Conservation (phyloP, 2,113 vertebrate genomes). For the Ceyx cyanopectus region DNA sequence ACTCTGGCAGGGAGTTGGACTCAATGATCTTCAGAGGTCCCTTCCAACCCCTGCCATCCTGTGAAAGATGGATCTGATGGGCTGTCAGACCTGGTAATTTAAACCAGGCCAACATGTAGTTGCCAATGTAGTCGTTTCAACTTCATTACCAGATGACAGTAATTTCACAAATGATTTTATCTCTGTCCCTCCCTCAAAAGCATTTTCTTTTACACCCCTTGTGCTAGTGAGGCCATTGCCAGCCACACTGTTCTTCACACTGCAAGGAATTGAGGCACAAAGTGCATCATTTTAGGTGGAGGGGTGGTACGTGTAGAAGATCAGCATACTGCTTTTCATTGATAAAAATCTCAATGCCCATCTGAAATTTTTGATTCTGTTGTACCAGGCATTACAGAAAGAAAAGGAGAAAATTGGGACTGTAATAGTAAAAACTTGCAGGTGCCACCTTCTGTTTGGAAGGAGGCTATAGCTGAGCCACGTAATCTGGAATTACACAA, state of each 20-base stretch:
- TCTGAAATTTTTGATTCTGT: not conserved
- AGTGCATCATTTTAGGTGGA: accelerated
- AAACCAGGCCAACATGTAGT: not conserved
- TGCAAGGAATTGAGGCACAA: not conserved
- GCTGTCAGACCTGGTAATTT: not conserved
- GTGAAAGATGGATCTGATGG: not conserved
- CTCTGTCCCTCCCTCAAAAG: not conserved
- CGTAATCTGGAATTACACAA: not conserved
- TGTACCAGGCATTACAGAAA: accelerated
- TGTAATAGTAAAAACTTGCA: not conserved
- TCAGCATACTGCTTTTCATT: not conserved
- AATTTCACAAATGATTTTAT: not conserved
- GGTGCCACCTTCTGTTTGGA: not conserved
- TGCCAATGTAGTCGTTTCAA: not conserved
- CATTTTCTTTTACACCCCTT: not conserved
- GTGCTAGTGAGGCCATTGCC: not conserved
- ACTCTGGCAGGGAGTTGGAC: not conserved
- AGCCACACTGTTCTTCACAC: not conserved
- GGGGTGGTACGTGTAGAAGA: not conserved
- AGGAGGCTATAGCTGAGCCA: not conserved
- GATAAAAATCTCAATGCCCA: not conserved
- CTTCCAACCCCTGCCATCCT: not conserved
- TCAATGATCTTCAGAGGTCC: not conserved
- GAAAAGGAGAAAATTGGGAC: not conserved
- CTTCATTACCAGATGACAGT: not conserved